Conservation (phyloP, 2,888 invertebrate genomes). For the Meteorus colon region DNA sequence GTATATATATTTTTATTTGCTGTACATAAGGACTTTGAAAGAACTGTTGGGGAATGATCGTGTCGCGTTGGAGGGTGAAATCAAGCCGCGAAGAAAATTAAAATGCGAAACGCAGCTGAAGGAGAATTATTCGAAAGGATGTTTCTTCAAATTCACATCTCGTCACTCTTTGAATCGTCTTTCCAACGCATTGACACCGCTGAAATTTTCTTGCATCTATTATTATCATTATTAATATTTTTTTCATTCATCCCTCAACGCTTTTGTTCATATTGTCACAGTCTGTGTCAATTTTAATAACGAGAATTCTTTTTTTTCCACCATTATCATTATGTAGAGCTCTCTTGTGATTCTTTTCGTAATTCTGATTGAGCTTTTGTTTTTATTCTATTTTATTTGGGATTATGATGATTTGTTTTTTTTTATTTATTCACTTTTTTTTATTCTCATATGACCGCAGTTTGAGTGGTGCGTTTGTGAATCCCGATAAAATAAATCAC, state of each 20-base stretch:
- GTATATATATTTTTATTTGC: conserved; percentile 37
- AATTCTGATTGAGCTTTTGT: not conserved
- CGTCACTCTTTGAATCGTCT: conserved; percentile 44
- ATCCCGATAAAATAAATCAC: conserved; percentile 69
- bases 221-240: not conserved
- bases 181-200: conserved; percentile 54
- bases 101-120: conserved; percentile 67
- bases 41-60: conserved; percentile 37
- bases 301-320: conserved; percentile 54
- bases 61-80: conserved; percentile 61
- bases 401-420: not conserved
- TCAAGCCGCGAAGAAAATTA: conserved; percentile 73
- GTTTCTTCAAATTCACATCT: conserved; percentile 35
- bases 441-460: conserved; percentile 59
- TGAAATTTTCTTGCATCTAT: conserved; percentile 46
- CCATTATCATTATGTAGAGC: not conserved
- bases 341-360: not conserved
- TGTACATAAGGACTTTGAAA: conserved; percentile 37
- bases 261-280: conserved; percentile 30
- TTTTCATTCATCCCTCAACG: not conserved
- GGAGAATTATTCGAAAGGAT: conserved; percentile 54
- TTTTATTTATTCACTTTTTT: conserved; percentile 1
- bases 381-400: conserved; percentile 21
- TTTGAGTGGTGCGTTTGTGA: conserved; percentile 56
- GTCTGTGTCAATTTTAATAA: conserved; percentile 61